These are phyloP conservation scores for Danio choprae DNA, from an alignment of 2,797 vertebrate species.

Conservation along the genomic window DNA sequence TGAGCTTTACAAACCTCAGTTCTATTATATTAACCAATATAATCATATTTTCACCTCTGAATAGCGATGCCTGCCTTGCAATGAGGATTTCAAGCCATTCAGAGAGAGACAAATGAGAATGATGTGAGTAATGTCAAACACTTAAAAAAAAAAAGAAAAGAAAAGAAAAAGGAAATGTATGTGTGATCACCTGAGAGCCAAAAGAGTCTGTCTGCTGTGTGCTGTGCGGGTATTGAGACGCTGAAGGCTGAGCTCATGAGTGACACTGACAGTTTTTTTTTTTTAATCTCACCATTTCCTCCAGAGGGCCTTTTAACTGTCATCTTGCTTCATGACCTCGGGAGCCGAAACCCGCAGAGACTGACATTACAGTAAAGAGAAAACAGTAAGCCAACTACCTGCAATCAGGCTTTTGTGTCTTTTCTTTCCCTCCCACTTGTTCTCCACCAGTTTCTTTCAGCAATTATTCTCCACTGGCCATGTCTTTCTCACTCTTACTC, in stretches of 20 bases:
- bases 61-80: conserved; percentile 26
- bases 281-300: not conserved
- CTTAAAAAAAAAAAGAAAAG: not conserved
- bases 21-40: not conserved
- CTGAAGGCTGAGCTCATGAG: conserved; percentile 25
- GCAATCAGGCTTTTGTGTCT: conserved; percentile 22
- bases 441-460: conserved; percentile 25
- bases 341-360: conserved; percentile 27
- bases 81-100: conserved; percentile 23
- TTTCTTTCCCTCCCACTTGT: not conserved
- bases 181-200: conserved; percentile 41
- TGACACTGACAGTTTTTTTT: conserved; percentile 18
- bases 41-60: conserved; percentile 17
- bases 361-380: conserved; percentile 35
- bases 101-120: conserved; percentile 19
- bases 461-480: conserved; percentile 20
- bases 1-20: conserved; percentile 18
- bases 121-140: conserved; percentile 42
- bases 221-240: conserved; percentile 9
- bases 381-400: conserved; percentile 24
- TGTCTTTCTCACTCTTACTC: conserved; percentile 34
- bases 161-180: conserved; percentile 25
- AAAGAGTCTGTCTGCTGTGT: conserved; percentile 24
- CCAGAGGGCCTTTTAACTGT: conserved; percentile 31
- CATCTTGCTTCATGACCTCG: conserved; percentile 8